Percentiles rank a stretch among this genome's conserved stretches.
Evolutionary conservation across 2,888 invertebrate genomes (phyloP).

Genomic region (Agrochola lychnidis): DNA sequence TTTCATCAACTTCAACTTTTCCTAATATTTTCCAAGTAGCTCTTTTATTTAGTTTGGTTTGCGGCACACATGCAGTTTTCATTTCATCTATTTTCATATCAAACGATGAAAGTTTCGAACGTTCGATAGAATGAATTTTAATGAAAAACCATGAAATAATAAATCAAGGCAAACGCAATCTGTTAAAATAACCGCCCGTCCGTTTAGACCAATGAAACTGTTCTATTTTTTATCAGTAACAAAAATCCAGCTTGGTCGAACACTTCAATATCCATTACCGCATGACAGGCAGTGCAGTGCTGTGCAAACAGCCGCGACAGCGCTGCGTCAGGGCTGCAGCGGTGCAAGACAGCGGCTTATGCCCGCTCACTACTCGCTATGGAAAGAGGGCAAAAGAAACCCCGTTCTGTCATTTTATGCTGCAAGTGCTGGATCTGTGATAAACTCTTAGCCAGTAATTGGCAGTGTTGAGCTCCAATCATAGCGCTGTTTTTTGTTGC

Average conservation of each 20-base stretch:
- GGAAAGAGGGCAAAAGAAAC: neutral
- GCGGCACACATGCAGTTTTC: neutral
- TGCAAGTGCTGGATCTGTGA: neutral
- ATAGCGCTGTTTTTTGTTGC: neutral
- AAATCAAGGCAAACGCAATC: conserved; percentile 7
- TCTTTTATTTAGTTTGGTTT: conserved; percentile 16
- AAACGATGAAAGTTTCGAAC: neutral
- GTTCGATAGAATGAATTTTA: neutral
- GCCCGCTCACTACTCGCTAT: neutral
- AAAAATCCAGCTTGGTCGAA: conserved; percentile 71
- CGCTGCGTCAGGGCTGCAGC: conserved; percentile 68
- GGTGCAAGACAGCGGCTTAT: conserved; percentile 61
- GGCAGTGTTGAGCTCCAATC: neutral
- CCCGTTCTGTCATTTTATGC: neutral
- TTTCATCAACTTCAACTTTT: conserved; percentile 4
- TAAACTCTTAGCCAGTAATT: neutral
- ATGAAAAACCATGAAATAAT: neutral
- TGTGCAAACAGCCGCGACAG: conserved; percentile 78
- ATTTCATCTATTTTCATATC: conserved; percentile 10
- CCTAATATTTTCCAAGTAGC: neutral
- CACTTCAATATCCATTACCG: conserved; percentile 85
- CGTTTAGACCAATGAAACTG: conserved; percentile 4
- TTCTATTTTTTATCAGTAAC: conserved; percentile 62
- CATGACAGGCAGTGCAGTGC: conserved; percentile 80
- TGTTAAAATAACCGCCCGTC: conserved; percentile 9